Base-by-base conservation (phyloP, 1,140 invertebrate species). In the Drosophila littoralis region DNA sequence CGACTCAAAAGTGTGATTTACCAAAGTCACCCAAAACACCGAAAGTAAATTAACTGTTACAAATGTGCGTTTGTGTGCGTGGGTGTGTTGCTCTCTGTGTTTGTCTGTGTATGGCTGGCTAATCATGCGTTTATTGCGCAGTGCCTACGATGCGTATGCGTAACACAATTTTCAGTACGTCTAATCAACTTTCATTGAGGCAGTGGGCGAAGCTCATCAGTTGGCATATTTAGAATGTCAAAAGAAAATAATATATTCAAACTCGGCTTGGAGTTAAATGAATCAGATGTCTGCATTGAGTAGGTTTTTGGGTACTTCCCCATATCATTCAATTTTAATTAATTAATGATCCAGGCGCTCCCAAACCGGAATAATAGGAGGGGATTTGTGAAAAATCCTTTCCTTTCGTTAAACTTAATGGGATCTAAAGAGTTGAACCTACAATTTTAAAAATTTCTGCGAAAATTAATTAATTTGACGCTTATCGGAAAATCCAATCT, bases 21-120 rank as follows among this genome's bases (percentile, higher is more conserved):
- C 65, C 74, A 67, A 84, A 85, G 77, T 84, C 81, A 77, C 75
- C 60, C 50, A 54, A 77, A 84, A 83, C 70, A 82, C 54, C 51
- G 75, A 79, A 82, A 83, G 46, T 68, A 84, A 84, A 71, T 82
- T 83, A 83, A 82, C 80, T 83, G 80, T 75, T 76, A 80, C 76
- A 84, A 77, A 73, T 77, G 59, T 59, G 33, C 48, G 32, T 32
- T 43, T 43, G 32, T 51, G 10, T 9, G 17, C 54, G 32, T 46
- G 12, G 22, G 38, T 66, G 17, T 65, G 17, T 42, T 40, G 55
- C 35, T 46, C 10, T 48, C 13, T 69, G 38, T 46, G 35, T 45
- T 15, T 55, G 50, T 36, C 43, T 46, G 68, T 55, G 59, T 54
- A n/a, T 65, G 32, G 10, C 42, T 52, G 58, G 48, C 48, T 59